Evolutionary conservation across 1,140 invertebrate species (phyloP).

Genomic region (Ceratina japonica): DNA sequence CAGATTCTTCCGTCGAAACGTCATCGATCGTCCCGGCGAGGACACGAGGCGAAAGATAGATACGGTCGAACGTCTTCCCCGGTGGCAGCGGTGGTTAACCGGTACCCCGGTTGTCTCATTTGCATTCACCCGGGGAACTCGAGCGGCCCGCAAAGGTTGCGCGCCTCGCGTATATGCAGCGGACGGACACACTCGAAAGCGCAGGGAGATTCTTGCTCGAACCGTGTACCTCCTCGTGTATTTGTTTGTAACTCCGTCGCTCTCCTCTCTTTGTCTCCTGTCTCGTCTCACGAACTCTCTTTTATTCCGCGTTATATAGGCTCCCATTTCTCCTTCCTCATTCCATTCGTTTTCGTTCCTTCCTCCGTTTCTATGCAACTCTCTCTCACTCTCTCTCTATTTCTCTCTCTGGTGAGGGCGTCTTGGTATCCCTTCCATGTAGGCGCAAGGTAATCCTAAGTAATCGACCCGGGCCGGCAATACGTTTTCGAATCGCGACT

Average conservation of each 20-base stretch:
- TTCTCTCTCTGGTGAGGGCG: neutral
- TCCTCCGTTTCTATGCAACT: conserved; percentile 1
- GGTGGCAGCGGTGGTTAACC: conserved; percentile 70
- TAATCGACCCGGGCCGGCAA: conserved; percentile 49
- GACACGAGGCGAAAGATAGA: conserved; percentile 59
- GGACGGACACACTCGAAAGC: neutral
- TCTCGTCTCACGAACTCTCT: conserved; percentile 49
- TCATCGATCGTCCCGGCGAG: conserved; percentile 42
- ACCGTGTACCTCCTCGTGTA: conserved; percentile 47
- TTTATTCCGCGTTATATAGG: conserved; percentile 53
- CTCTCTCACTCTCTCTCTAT: too few species aligned
- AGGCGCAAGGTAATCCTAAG: conserved; percentile 50
- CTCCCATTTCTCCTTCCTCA: conserved; percentile 67
- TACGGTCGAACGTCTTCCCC: conserved; percentile 65
- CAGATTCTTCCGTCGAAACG: conserved; percentile 18
- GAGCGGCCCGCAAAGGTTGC: conserved; percentile 58
- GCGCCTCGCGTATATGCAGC: neutral
- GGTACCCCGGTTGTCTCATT: conserved; percentile 72
- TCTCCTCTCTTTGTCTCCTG: conserved; percentile 39
- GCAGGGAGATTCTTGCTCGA: conserved; percentile 38
- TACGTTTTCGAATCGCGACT: conserved; percentile 35
- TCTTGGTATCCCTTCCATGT: conserved; percentile 42
- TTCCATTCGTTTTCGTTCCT: conserved; percentile 67
- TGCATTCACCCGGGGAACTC: conserved; percentile 70
- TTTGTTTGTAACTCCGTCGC: conserved; percentile 52